Evolutionary conservation across 1,140 invertebrate species (phyloP).

Genomic region (Leptoteleia sp.): DNA sequence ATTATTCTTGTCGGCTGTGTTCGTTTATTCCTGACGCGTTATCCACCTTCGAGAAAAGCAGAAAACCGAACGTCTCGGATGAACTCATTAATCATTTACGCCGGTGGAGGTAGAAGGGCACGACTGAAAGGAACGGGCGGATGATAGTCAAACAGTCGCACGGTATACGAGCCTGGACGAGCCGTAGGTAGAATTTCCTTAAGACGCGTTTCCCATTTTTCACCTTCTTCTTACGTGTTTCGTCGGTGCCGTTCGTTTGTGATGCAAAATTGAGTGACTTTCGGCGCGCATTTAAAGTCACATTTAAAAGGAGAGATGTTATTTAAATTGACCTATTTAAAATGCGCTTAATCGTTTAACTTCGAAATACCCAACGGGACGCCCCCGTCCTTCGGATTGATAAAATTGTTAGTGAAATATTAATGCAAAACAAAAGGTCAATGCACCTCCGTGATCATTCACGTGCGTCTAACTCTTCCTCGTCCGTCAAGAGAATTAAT

Average conservation of each 20-base stretch:
- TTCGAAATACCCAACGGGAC: too few relatives aligned
- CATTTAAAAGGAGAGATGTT: background rate
- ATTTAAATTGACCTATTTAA: constrained; percentile 9
- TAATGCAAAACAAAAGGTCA: background rate
- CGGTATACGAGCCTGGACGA: constrained; percentile 27
- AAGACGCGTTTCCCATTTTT: constrained; percentile 52
- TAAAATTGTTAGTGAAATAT: background rate
- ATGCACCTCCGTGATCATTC: background rate
- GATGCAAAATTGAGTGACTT: constrained; percentile 50
- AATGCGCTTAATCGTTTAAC: background rate
- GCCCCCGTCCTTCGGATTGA: too few relatives aligned
- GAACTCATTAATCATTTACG: constrained; percentile 71
- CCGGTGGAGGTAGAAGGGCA: constrained; percentile 63
- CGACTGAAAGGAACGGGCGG: constrained; percentile 53
- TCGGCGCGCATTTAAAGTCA: constrained; percentile 20
- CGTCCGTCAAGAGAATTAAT: constrained; percentile 6
- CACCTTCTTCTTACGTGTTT: constrained; percentile 35
- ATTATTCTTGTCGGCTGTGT: constrained; percentile 29
- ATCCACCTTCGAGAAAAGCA: constrained; percentile 63
- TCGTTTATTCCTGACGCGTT: constrained; percentile 50
- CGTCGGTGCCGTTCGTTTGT: constrained; percentile 29
- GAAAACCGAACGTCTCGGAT: constrained; percentile 56
- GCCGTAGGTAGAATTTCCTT: constrained; percentile 51
- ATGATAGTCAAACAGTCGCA: constrained; percentile 57
- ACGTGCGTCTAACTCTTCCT: background rate